A percentile compares a stretch with the other conserved stretches of the same genome.
These are phyloP conservation scores for Myathropa florea DNA, from an alignment of 2,888 invertebrate species.

Conservation along the genomic window DNA sequence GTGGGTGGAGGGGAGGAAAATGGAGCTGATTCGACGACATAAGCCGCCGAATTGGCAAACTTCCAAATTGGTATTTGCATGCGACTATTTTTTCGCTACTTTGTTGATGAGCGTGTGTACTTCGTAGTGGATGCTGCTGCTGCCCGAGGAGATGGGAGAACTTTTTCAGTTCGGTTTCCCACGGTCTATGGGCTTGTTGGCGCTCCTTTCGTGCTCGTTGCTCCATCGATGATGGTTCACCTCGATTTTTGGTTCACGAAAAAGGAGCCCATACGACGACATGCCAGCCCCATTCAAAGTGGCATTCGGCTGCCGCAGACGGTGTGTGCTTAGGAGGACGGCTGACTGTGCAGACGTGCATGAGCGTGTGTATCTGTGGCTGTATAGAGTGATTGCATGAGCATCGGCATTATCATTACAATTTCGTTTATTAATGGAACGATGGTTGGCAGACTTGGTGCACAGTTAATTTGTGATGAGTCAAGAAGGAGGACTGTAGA, in stretches of 20 bases:
- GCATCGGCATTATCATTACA: constrained; percentile 33
- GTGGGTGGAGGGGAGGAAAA: neutral
- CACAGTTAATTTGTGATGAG: constrained; percentile 4
- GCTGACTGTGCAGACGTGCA: neutral
- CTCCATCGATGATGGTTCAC: constrained; percentile 26
- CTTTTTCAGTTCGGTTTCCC: constrained; percentile 46
- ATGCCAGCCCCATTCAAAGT: neutral
- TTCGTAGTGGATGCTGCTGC: constrained; percentile 17
- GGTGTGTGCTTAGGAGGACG: neutral
- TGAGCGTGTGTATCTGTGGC: neutral
- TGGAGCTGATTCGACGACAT: constrained; percentile 42
- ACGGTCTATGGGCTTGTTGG: constrained; percentile 41
- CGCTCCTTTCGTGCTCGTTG: neutral
- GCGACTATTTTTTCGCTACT: constrained; percentile 30
- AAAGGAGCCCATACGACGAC: neutral
- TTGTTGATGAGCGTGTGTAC: constrained; percentile 21
- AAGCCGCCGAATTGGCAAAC: constrained; percentile 52
- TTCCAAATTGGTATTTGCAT: constrained; percentile 70
- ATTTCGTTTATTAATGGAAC: constrained; percentile 41
- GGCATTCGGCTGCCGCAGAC: neutral
- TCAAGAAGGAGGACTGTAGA: neutral
- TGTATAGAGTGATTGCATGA: constrained; percentile 8
- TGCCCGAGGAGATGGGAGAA: neutral
- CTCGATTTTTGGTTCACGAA: constrained; percentile 6
- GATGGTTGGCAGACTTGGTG: neutral